Conservation (phyloP, 2,797 vertebrate genomes). For the Cryptoprocta ferox region DNA sequence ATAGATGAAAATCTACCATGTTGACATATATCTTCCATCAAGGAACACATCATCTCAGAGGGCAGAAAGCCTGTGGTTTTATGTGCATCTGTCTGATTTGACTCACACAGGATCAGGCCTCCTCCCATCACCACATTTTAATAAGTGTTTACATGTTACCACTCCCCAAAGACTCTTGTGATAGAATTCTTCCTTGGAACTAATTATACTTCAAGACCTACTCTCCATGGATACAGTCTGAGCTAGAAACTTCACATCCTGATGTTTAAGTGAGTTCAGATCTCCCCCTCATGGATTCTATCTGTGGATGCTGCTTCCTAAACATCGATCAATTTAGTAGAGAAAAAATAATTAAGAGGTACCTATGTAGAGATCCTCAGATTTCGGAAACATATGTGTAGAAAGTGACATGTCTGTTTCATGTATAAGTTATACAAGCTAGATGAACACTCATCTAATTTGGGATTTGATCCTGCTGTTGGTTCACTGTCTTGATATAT, state of each 20-base stretch:
- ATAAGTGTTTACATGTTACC: conserved; percentile 86
- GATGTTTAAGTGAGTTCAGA: conserved; percentile 54
- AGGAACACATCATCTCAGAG: conserved; percentile 71
- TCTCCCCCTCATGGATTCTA: conserved; percentile 84
- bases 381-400: neutral
- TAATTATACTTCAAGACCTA: conserved; percentile 85
- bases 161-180: conserved; percentile 84
- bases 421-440: neutral
- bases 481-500: neutral
- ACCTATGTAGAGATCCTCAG: neutral
- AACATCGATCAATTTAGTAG: neutral
- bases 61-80: conserved; percentile 81
- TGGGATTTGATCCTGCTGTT: neutral
- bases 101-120: conserved; percentile 82
- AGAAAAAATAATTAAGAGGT: neutral
- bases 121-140: conserved; percentile 86
- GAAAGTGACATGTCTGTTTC: neutral
- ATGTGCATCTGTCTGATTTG: conserved; percentile 82
- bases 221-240: conserved; percentile 58
- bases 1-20: conserved; percentile 71
- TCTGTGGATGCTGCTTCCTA: neutral
- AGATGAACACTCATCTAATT: neutral
- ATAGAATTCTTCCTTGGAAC: conserved; percentile 86
- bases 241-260: neutral
- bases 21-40: conserved; percentile 76